Evolutionary conservation across 2,888 invertebrate species (phyloP).

Genomic region (Heterodera filipjevi): DNA sequence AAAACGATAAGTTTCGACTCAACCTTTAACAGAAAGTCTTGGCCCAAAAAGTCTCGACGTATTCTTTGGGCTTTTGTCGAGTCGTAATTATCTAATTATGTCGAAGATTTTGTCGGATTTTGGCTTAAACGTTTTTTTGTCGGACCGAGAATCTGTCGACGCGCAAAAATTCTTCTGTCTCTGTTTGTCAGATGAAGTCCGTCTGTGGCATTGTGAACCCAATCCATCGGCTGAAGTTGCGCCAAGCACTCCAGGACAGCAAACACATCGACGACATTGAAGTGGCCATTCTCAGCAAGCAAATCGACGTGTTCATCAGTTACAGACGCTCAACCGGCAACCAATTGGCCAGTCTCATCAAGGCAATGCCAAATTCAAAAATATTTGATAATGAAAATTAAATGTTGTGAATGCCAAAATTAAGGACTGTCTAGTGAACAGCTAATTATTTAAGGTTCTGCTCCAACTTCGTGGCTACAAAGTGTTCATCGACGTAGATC

Average conservation of each 20-base stretch:
- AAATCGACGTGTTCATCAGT: conserved; percentile 93
- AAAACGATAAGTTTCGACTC: too few species aligned
- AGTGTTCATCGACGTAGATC: conserved; percentile 90
- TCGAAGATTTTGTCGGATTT: too few species aligned
- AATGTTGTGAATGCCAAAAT: too few species aligned
- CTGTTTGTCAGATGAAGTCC: conserved; percentile 71
- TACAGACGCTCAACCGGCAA: conserved; percentile 93
- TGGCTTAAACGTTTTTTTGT: too few species aligned
- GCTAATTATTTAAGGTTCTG: conserved; percentile 84
- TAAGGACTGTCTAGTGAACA: not conserved
- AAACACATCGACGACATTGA: conserved; percentile 65
- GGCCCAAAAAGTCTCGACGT: too few species aligned
- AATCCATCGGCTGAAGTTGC: conserved; percentile 87
- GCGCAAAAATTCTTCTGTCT: not conserved
- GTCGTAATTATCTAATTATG: too few species aligned
- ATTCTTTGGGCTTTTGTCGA: too few species aligned
- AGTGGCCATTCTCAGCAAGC: conserved; percentile 70
- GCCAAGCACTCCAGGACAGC: conserved; percentile 78
- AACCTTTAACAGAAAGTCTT: too few species aligned
- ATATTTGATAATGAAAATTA: not conserved
- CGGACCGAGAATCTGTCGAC: too few species aligned
- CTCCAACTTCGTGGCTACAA: conserved; percentile 84
- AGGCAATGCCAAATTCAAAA: conserved; percentile 65
- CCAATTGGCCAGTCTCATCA: conserved; percentile 70
- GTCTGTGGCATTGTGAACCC: conserved; percentile 92